A percentile compares a stretch with the other conserved stretches of the same genome.
Evolutionary conservation across 2,113 vertebrate genomes (phyloP).

Genomic region (Sebastes schlegelii): DNA sequence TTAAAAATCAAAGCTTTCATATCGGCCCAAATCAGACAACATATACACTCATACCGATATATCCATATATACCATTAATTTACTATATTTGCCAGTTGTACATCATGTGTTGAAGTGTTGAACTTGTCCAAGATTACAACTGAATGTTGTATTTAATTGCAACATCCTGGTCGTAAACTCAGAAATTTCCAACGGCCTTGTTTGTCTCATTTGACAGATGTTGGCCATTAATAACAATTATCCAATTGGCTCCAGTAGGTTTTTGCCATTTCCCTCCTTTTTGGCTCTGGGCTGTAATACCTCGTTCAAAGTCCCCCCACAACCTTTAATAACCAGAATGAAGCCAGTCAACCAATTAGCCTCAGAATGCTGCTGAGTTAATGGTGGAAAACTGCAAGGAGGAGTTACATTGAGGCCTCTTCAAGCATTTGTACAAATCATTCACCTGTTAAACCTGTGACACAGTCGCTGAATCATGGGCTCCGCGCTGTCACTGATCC

Average conservation of each 20-base stretch:
- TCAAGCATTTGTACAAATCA: neutral
- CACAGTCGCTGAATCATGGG: neutral
- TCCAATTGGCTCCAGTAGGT: neutral
- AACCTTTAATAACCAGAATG: constrained; percentile 19
- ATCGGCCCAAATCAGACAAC: no score
- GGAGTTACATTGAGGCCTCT: neutral
- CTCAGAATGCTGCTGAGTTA: neutral
- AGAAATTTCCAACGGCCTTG: neutral
- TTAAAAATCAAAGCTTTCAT: no score
- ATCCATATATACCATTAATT: neutral
- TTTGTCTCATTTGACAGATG: constrained; percentile 24
- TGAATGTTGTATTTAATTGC: constrained; percentile 2
- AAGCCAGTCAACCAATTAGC: constrained; percentile 16
- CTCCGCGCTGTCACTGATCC: neutral
- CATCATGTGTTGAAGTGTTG: neutral
- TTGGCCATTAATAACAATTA: constrained; percentile 21
- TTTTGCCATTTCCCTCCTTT: neutral
- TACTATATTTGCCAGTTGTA: neutral
- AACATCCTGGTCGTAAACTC: neutral
- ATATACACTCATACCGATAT: no score
- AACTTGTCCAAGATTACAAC: neutral
- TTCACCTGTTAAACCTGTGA: neutral
- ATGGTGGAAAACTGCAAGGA: constrained; percentile 21
- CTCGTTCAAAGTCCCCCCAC: constrained; percentile 1
- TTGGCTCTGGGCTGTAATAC: constrained; percentile 11